A percentile compares a stretch with the other conserved stretches of the same genome.
phyloP scores from a whole-genome alignment of 2,888 invertebrate genomes.

The Seira sanloemensis region DNA sequence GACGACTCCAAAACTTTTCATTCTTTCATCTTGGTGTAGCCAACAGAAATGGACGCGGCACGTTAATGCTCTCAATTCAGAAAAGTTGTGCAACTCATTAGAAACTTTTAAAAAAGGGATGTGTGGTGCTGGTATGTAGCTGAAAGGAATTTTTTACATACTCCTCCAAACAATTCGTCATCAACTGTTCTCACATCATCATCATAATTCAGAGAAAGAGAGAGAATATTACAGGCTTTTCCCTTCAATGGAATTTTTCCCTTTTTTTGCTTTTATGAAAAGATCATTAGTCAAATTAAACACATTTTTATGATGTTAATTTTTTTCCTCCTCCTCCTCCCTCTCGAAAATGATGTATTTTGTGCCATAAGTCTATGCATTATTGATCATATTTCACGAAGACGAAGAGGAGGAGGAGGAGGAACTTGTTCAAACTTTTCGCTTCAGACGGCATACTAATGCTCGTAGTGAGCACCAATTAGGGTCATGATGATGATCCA shows the following conservation, averaged over 20 bases:
- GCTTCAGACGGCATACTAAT: not conserved
- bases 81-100: not conserved
- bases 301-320: too few species aligned
- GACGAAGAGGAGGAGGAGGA: not conserved
- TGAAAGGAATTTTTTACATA: not conserved
- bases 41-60: not conserved
- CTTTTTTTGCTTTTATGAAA: not conserved
- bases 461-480: not conserved
- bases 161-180: slow-evolving; percentile 8
- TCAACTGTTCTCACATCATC: not conserved
- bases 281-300: slow-evolving; percentile 1
- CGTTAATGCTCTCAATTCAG: slow-evolving; percentile 14
- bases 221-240: not conserved
- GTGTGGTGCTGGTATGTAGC: slow-evolving; percentile 10
- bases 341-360: not conserved
- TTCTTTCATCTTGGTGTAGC: not conserved
- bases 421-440: not conserved
- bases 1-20: not conserved
- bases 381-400: not conserved
- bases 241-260: not conserved
- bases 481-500: slow-evolving; percentile 19
- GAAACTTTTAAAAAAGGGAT: not conserved
- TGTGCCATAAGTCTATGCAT: not conserved
- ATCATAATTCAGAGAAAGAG: not conserved
- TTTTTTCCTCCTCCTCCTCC: not conserved